Evolutionary conservation across 2,888 invertebrate genomes (phyloP).

Genomic region (Cerastoderma edule): DNA sequence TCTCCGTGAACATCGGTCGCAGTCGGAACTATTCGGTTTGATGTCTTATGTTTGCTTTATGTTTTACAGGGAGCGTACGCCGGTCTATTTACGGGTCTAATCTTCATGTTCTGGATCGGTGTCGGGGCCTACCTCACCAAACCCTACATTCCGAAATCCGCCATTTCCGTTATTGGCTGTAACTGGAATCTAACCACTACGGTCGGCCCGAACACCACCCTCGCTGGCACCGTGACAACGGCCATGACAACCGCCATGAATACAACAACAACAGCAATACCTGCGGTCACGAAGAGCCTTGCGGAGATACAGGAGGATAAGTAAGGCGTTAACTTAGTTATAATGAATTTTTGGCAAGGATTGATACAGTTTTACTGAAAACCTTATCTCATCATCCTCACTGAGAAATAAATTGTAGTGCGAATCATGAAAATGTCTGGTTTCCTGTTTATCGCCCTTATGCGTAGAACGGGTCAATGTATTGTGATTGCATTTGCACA

Average conservation of each 20-base stretch:
- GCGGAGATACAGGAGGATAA: slow-evolving; percentile 39
- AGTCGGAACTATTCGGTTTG: too few relatives aligned
- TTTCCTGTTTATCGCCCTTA: too few relatives aligned
- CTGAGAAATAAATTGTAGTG: too few relatives aligned
- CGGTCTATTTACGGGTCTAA: slow-evolving; percentile 88
- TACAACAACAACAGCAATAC: slow-evolving; percentile 16
- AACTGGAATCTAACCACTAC: slow-evolving; percentile 69
- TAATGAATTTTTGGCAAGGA: too few relatives aligned
- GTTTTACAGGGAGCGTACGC: slow-evolving; percentile 88
- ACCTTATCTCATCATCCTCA: too few relatives aligned
- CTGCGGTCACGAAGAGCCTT: slow-evolving; percentile 25
- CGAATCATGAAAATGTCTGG: too few relatives aligned
- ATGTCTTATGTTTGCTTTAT: background rate
- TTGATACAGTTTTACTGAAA: too few relatives aligned
- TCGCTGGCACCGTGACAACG: slow-evolving; percentile 20
- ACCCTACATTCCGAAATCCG: slow-evolving; percentile 55
- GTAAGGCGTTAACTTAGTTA: slow-evolving; percentile 16
- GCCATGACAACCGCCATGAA: slow-evolving; percentile 4
- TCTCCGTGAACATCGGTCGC: too few relatives aligned
- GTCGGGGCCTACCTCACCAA: slow-evolving; percentile 89
- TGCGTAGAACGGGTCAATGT: too few relatives aligned
- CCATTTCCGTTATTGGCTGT: slow-evolving; percentile 58
- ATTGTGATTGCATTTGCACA: too few relatives aligned
- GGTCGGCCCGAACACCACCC: slow-evolving; percentile 29
- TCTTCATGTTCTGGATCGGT: slow-evolving; percentile 91